Base-by-base conservation (phyloP, 2,113 vertebrate genomes). In the Gambusia affinis region DNA sequence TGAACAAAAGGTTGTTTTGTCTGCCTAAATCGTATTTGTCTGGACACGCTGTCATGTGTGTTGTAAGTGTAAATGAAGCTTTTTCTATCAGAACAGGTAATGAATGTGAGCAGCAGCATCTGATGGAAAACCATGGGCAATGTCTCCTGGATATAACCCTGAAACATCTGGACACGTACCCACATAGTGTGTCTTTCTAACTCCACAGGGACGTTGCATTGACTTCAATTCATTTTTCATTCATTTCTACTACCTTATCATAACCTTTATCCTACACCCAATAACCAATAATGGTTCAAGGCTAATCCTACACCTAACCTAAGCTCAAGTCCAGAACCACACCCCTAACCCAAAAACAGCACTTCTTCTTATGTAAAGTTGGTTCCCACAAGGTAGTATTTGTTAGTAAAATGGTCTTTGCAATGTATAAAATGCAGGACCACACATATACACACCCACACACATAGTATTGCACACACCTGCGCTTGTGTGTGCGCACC, bases 91-190 rank as follows among this genome's bases (percentile, higher is more conserved):
- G 64, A 78, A 57, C 78, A 81, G 37, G 37, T 83, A 85, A 84
- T 85, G 64, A 72, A 82, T 82, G 65, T 79, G 42, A 54, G 22
- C 51, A 33, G 39, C 67, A 83, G 74, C 66, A 81, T 19, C 63
- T 69, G 63, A 85, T 12, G 4, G 75, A 84, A 84, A 82, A 73
- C 70, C 75, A 86, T 60, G 71, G 75, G 68, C 80, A 81, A 75
- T 80, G 29, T 90, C 57, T 80, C 60, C 60, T 71, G 68, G 74
- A 69, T 72, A 62, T 77, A 74, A 76, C 37, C 42, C 35, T 31
- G 51, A 30, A n/a, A 35, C 68, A 28, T 37, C 12, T 42, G 39
- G 28, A 35, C 54, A 30, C n/a, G 12, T 60, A 57, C 68, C 24
- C 60, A 44, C 31, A 47, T 57, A 67, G 17, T 35, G 35, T 35